Base-by-base conservation (phyloP, 2,888 invertebrate species). In the Sarcophaga subvicina region DNA sequence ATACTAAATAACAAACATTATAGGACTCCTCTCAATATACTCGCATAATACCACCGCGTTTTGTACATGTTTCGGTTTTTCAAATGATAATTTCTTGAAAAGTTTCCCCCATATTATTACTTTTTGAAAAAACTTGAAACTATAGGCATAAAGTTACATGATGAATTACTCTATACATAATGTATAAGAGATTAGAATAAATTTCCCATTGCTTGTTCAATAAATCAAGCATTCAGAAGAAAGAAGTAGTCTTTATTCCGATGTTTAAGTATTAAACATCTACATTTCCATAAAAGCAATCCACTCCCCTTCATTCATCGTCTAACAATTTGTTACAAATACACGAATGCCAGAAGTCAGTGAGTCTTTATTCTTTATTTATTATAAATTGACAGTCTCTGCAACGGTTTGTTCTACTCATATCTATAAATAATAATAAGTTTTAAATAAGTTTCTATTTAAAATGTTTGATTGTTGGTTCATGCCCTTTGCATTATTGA, bases 401-500 rank as follows among this genome's bases (percentile, higher is more conserved):
- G 49, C 37, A 73, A 59, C 47, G 5, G 37, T 69, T 54, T 76
- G 64, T 60, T 84, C 17, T 10, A 54, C 17, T 54, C 54, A 54
- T 54, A 54, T 17, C 37, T 37, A 37, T 37, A 37, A 37, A 37
- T 37, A 37, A 37, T 37, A 37, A 37, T 37, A 37, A 37, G 37
- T 54, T 54, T 54, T 54, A 54, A 14, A 54, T 17, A 54, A 54
- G 54, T 54, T 54, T 54, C 12, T 54, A 54, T 54, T 14, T 37
- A 37, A 37, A 37, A 37, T 37, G 37, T 37, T 37, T 37, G 83
- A 80, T 84, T 80, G 80, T 84, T 54, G 54, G 76, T 62, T 27
- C 70, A 80, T 84, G 84, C 84, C 80, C 84, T 84, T 76, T 84
- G 70, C 66, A 71, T 69, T 14, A 64, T 66, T 47, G n/a, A 70